phyloP scores from a whole-genome alignment of 2,113 vertebrate genomes.

The Otocyon megalotis region DNA sequence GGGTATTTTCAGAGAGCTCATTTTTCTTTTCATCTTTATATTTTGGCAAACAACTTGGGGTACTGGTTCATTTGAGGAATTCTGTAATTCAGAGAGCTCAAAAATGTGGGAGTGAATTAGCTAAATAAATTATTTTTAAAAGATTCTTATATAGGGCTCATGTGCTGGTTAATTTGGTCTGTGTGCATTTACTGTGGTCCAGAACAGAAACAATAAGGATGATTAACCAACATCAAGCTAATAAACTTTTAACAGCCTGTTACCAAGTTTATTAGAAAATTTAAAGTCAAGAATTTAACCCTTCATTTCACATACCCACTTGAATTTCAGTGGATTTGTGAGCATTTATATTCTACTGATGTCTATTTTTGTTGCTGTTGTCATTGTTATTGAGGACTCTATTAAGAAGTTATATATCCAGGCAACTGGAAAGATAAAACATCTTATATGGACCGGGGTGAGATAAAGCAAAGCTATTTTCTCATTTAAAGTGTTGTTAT shows the following conservation, averaged over 20 bases:
- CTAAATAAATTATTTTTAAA: slow-evolving; percentile 73
- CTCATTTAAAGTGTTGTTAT: not conserved
- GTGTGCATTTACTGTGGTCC: slow-evolving; percentile 70
- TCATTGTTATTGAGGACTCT: not conserved
- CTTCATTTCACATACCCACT: not conserved
- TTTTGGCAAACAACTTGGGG: slow-evolving; percentile 84
- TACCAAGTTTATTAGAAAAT: slow-evolving; percentile 78
- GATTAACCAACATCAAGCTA: slow-evolving; percentile 79
- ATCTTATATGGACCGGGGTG: not conserved
- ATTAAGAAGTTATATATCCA: slow-evolving; percentile 31
- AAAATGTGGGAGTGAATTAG: slow-evolving; percentile 68
- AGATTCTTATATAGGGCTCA: slow-evolving; percentile 58
- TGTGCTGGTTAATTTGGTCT: slow-evolving; percentile 71
- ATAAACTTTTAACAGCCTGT: slow-evolving; percentile 76
- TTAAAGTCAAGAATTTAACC: slow-evolving; percentile 68
- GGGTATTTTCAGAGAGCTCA: slow-evolving; percentile 85
- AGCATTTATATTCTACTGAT: not conserved
- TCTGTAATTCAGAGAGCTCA: slow-evolving; percentile 71
- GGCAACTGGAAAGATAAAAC: slow-evolving; percentile 1
- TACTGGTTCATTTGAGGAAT: slow-evolving; percentile 74
- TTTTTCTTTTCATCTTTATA: slow-evolving; percentile 84
- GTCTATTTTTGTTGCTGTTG: not conserved
- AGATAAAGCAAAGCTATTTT: not conserved
- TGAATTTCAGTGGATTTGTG: slow-evolving; percentile 62
- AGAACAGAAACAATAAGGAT: slow-evolving; percentile 72